phyloP scores from a whole-genome alignment of 2,888 invertebrate species.

The Acleris cristana region DNA sequence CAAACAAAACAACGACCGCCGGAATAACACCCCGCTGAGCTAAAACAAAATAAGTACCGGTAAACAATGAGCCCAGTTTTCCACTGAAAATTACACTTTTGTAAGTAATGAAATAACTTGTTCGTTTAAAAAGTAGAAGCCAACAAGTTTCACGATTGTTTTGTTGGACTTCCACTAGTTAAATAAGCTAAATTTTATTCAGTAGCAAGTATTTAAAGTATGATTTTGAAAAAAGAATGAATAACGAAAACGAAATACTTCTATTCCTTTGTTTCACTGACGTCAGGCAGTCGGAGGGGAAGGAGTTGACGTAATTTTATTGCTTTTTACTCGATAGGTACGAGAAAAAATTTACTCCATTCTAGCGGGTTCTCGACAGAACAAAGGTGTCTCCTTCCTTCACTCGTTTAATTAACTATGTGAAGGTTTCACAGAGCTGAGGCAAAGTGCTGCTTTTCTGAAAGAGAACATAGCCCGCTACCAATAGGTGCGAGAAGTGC shows the following conservation, averaged over 20 bases:
- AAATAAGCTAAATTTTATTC: not conserved
- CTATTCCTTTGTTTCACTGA: not conserved
- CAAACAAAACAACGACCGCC: constrained; percentile 19
- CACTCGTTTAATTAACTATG: constrained; percentile 12
- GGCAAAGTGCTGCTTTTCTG: not conserved
- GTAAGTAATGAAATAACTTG: constrained; percentile 3
- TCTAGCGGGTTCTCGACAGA: not conserved
- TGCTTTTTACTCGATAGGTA: not conserved
- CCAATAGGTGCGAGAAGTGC: not conserved
- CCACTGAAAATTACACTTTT: constrained; percentile 14
- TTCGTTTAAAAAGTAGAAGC: constrained; percentile 10
- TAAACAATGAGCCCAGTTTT: constrained; percentile 18
- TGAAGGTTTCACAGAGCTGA: constrained; percentile 4
- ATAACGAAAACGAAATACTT: not conserved
- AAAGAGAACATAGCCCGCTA: constrained; percentile 9
- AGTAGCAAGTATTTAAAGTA: no score
- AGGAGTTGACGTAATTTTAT: constrained; percentile 14
- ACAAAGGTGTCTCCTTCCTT: not conserved
- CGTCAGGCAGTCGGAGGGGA: constrained; percentile 10
- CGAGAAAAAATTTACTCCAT: not conserved
- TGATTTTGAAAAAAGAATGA: no score
- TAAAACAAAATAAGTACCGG: constrained; percentile 6
- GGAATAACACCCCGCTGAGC: constrained; percentile 13
- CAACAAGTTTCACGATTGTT: not conserved
- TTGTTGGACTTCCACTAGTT: not conserved